Evolutionary conservation across 2,797 vertebrate species (phyloP).

Genomic region (Propithecus perrieri): DNA sequence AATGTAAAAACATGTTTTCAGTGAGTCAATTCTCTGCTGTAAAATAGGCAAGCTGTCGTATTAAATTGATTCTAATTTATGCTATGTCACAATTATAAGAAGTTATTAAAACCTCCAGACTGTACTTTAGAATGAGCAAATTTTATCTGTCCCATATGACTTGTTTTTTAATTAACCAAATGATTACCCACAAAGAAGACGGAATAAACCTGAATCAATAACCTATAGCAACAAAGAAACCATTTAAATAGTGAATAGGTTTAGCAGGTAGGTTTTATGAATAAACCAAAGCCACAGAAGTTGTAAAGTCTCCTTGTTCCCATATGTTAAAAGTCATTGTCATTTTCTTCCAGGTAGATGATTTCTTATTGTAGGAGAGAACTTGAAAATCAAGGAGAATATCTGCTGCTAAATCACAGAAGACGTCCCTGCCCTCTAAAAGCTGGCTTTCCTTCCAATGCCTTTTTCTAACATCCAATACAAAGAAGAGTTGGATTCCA

Average conservation of each 20-base stretch:
- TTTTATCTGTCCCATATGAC: not conserved
- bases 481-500: not conserved
- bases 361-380: not conserved
- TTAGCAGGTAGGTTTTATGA: not conserved
- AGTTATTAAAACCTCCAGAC: not conserved
- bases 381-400: not conserved
- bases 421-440: not conserved
- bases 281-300: not conserved
- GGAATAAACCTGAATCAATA: not conserved
- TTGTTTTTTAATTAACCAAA: conserved; percentile 16
- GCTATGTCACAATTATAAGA: not conserved
- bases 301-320: not conserved
- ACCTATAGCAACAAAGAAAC: not conserved
- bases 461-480: not conserved
- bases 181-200: not conserved
- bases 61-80: not conserved
- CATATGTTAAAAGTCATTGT: not conserved
- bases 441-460: not conserved
- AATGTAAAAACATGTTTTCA: not conserved
- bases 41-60: not conserved
- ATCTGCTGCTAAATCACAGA: not conserved
- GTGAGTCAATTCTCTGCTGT: not conserved
- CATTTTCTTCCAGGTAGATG: not conserved
- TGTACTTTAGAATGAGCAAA: not conserved
- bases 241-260: not conserved